Evolutionary conservation across 2,113 vertebrate genomes (phyloP).

Genomic region (Pelecanus crispus): DNA sequence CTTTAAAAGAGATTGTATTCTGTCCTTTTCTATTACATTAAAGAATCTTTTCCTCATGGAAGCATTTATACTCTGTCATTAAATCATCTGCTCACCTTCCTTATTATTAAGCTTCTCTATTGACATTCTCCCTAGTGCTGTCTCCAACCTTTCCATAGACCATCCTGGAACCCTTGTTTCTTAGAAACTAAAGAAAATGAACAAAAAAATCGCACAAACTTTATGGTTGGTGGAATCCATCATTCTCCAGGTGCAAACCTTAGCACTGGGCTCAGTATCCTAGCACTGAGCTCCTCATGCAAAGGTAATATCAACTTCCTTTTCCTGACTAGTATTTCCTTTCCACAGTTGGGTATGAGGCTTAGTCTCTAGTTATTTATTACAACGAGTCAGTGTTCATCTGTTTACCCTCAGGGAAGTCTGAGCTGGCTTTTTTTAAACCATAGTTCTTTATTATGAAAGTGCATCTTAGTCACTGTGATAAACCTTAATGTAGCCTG

Average conservation of each 20-base stretch:
- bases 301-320: neutral
- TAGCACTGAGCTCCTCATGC: neutral
- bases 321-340: neutral
- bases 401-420: neutral
- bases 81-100: neutral
- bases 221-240: neutral
- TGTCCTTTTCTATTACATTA: neutral
- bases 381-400: neutral
- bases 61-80: neutral
- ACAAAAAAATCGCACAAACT: neutral
- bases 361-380: neutral
- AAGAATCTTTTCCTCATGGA: neutral
- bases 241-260: neutral
- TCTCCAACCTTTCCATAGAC: neutral
- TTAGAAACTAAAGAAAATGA: neutral
- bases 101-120: neutral
- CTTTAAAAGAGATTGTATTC: neutral
- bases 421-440: neutral
- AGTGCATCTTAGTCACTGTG: neutral
- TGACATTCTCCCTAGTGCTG: neutral
- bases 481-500: neutral
- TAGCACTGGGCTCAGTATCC: neutral
- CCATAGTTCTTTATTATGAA: neutral
- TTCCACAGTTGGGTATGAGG: neutral
- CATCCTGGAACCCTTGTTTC: neutral